phyloP scores from a whole-genome alignment of 2,797 vertebrate genomes.

The Falco rusticolus region DNA sequence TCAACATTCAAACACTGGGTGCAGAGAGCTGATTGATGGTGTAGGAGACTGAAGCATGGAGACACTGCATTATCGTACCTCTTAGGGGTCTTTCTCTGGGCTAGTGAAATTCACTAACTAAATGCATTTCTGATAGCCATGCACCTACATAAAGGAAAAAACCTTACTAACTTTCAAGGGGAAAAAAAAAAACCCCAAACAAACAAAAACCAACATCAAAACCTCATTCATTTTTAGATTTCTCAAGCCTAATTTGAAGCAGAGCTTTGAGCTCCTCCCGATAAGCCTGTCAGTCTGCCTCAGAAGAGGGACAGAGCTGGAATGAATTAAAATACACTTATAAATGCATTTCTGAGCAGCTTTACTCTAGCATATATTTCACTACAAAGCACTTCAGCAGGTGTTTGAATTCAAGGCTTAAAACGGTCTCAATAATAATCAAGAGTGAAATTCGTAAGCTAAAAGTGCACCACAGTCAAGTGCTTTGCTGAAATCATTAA shows the following conservation, averaged over 20 bases:
- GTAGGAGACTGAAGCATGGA: background rate
- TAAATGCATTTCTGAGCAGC: background rate
- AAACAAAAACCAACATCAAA: background rate
- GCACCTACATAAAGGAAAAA: background rate
- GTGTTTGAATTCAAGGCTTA: background rate
- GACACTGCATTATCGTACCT: background rate
- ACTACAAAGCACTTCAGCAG: background rate
- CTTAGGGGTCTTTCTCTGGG: background rate
- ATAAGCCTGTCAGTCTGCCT: background rate
- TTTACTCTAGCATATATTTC: background rate
- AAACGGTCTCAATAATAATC: background rate
- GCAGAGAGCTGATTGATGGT: background rate
- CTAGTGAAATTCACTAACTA: background rate
- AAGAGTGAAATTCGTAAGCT: background rate
- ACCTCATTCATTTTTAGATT: background rate
- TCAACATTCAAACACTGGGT: background rate
- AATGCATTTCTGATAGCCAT: background rate
- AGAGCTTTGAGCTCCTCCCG: background rate
- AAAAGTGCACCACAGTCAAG: background rate
- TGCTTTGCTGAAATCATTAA: background rate
- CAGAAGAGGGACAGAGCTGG: background rate
- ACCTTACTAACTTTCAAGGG: background rate
- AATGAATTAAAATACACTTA: background rate
- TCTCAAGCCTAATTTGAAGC: background rate
- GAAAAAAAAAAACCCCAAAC: too few species aligned